Evolutionary conservation across 2,888 invertebrate genomes (phyloP), one percentile per base, ranked within the genome.

Genomic region (Brachyptera putata): DNA sequence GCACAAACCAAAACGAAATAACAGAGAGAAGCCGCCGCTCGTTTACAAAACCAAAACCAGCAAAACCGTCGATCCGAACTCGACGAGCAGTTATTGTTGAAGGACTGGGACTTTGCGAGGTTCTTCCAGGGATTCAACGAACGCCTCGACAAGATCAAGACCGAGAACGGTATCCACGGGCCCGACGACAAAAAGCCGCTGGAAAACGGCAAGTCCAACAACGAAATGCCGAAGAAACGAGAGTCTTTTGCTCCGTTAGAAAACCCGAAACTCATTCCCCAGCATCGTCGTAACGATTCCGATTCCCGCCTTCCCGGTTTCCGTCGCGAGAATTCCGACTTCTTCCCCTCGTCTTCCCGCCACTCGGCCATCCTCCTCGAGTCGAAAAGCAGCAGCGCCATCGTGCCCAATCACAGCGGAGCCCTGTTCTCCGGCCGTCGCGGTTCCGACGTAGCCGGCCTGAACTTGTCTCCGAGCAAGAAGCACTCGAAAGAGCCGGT

Each of bases 41-140:
- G 43, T 13, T 48, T 14, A 3, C 63, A 61, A 56, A 60, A 65
- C 66, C 75, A 76, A 74, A 70, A 73, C 65, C 61, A 65, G 66
- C 75, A 76, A 74, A 70, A 73, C 65, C 72, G 73, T 61, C 67
- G 68, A 69, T 80, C 82, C 58, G 85, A 85, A 70, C 79, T 84
- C 69, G 89, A 89, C 72, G 90, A 90, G 74, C 87, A 88, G 64
- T 85, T 86, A 58, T 80, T 91, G 65, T 80, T 91, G 68, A 87
- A 89, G 76, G 91, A 91, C 71, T 91, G 91, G 91, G 88, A 91
- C 77, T 87, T 91, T 75, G 88, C 89, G 67, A 84, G 87, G 72
- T 91, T 91, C 79, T 91, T 91, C 76, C 88, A 75, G 69, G 76
- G 75, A 63, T 74, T 76, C 70, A 75, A 73, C 69, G 74, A 74